Evolutionary conservation across 1,140 invertebrate genomes (phyloP).

Genomic region (Oscheius sp.): DNA sequence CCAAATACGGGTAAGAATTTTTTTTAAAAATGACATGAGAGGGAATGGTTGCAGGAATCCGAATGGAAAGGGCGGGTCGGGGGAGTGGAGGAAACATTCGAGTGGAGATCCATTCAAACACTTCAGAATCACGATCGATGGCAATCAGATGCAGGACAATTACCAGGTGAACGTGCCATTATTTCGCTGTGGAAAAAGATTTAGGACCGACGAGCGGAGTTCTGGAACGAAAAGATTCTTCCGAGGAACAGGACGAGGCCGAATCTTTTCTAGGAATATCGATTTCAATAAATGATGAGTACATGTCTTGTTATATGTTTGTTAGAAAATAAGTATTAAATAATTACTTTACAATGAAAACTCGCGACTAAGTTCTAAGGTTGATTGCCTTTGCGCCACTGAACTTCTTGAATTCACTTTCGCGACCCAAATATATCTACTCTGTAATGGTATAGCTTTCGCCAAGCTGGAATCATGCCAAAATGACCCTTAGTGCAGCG

Average conservation of each 20-base stretch:
- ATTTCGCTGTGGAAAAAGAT: not conserved
- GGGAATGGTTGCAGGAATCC: conserved; percentile 19
- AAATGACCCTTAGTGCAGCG: too few relatives aligned
- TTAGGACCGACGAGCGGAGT: conserved; percentile 3
- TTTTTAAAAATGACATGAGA: not conserved
- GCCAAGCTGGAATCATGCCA: too few relatives aligned
- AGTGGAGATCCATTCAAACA: conserved; percentile 6
- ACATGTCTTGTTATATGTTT: too few relatives aligned
- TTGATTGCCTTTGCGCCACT: too few relatives aligned
- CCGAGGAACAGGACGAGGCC: not conserved
- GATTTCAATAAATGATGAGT: too few relatives aligned
- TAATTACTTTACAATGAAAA: too few relatives aligned
- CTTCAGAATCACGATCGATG: conserved; percentile 12
- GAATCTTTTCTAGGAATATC: not conserved
- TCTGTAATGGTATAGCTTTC: too few relatives aligned
- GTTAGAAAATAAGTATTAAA: too few relatives aligned
- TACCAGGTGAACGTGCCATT: conserved; percentile 3
- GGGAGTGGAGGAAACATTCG: conserved; percentile 5
- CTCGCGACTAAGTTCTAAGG: too few relatives aligned
- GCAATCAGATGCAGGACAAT: conserved; percentile 2
- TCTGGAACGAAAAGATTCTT: conserved; percentile 1
- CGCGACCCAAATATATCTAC: too few relatives aligned
- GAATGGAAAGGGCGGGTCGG: conserved; percentile 17
- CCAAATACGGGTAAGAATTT: conserved; percentile 56
- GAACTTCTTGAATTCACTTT: too few relatives aligned